Conservation (phyloP, 1,140 invertebrate genomes). For the Helicoverpa zea region DNA sequence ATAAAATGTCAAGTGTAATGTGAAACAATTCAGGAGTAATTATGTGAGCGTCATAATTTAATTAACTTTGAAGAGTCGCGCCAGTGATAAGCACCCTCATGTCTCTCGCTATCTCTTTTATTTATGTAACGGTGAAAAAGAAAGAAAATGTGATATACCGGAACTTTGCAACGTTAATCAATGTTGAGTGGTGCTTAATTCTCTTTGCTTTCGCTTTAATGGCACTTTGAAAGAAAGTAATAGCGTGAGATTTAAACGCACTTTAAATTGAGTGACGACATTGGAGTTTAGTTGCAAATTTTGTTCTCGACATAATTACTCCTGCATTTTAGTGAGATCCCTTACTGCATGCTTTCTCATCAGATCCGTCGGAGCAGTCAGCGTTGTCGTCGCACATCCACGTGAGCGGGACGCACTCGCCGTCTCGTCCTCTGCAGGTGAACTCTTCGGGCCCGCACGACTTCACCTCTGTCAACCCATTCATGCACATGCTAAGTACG, state of each 20-base stretch:
- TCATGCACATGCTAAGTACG: conserved; percentile 81
- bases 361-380: conserved; percentile 96
- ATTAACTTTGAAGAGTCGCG: conserved; percentile 12
- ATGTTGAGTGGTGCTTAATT: background rate
- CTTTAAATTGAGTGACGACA: background rate
- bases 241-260: background rate
- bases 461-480: conserved; percentile 90
- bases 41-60: conserved; percentile 21
- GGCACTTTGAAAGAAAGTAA: too few relatives aligned
- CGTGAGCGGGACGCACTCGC: conserved; percentile 95
- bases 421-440: conserved; percentile 92
- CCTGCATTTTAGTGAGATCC: conserved; percentile 53
- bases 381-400: conserved; percentile 97
- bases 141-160: background rate
- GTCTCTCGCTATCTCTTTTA: background rate
- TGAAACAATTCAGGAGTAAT: conserved; percentile 28
- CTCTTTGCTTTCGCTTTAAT: too few relatives aligned
- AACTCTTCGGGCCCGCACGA: conserved; percentile 95
- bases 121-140: background rate
- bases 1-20: conserved; percentile 31
- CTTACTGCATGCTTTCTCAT: conserved; percentile 97
- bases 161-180: background rate
- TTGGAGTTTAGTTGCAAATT: background rate
- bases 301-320: conserved; percentile 37
- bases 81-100: background rate